These are phyloP conservation scores for Lutjanus campechanus DNA, from an alignment of 2,797 vertebrate genomes.

Conservation along the genomic window DNA sequence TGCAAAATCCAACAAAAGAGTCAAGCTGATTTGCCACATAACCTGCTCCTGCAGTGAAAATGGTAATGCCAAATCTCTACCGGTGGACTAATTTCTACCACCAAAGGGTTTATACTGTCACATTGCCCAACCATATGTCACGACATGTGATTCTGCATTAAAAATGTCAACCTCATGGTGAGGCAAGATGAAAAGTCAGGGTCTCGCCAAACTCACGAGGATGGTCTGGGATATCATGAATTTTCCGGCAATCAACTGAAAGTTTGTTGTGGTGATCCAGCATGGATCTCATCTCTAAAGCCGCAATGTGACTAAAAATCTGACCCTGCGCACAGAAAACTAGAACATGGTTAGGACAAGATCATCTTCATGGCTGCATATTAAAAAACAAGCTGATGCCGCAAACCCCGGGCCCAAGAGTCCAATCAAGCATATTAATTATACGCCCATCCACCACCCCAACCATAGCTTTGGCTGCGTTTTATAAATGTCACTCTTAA, in stretches of 20 bases:
- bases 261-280: background rate
- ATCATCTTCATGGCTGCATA: background rate
- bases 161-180: background rate
- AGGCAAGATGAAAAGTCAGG: background rate
- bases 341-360: background rate
- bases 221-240: background rate
- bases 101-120: too few relatives aligned
- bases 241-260: background rate
- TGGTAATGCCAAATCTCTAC: too few relatives aligned
- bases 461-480: slow-evolving; percentile 2
- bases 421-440: slow-evolving; percentile 32
- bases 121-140: too few relatives aligned
- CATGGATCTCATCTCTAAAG: background rate
- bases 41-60: too few relatives aligned
- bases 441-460: background rate
- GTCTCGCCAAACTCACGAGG: background rate
- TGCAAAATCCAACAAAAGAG: too few relatives aligned
- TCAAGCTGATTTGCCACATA: too few relatives aligned
- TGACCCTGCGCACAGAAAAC: background rate
- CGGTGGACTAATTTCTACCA: too few relatives aligned
- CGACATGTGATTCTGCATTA: too few relatives aligned
- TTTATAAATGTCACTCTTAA: slow-evolving; percentile 11
- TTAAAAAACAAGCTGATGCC: background rate
- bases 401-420: background rate
- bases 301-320: background rate